A percentile compares a stretch with the other conserved stretches of the same genome.
phyloP scores from a whole-genome alignment of 2,888 invertebrate genomes.

The Rosalia funebris region DNA sequence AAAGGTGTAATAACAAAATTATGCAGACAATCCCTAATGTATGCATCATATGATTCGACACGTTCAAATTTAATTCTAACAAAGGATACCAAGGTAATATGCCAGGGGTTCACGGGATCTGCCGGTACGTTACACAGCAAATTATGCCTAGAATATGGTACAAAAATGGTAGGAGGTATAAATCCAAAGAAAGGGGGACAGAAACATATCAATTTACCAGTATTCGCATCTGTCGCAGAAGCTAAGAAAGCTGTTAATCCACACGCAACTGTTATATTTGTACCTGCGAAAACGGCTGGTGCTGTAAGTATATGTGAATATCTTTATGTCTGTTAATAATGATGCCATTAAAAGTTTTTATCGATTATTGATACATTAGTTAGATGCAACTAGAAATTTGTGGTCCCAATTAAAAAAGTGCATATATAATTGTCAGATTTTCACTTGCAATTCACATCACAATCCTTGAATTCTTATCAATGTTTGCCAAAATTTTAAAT shows the following conservation, averaged over 20 bases:
- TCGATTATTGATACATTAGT: too few relatives aligned
- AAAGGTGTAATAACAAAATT: too few relatives aligned
- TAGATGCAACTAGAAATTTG: too few relatives aligned
- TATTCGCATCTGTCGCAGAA: slow-evolving; percentile 70
- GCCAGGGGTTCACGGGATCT: slow-evolving; percentile 60
- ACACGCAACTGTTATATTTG: slow-evolving; percentile 81
- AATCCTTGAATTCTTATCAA: too few relatives aligned
- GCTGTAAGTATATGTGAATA: slow-evolving; percentile 68
- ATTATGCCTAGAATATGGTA: slow-evolving; percentile 83
- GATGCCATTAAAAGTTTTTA: too few relatives aligned
- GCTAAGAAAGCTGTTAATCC: slow-evolving; percentile 75
- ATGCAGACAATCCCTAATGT: too few relatives aligned
- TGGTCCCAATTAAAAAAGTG: too few relatives aligned
- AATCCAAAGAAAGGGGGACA: slow-evolving; percentile 84
- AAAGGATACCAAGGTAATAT: slow-evolving; percentile 25
- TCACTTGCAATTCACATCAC: too few relatives aligned
- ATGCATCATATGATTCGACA: slow-evolving; percentile 19
- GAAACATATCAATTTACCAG: slow-evolving; percentile 80
- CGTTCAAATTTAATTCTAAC: slow-evolving; percentile 21
- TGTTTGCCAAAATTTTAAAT: too few relatives aligned
- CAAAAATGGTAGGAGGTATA: slow-evolving; percentile 83
- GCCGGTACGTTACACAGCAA: slow-evolving; percentile 76
- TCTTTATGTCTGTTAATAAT: too few relatives aligned
- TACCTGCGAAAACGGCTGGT: slow-evolving; percentile 78
- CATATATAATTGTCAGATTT: too few relatives aligned